phyloP scores from a whole-genome alignment of 2,797 vertebrate species.

The Sebastolobus alascanus region DNA sequence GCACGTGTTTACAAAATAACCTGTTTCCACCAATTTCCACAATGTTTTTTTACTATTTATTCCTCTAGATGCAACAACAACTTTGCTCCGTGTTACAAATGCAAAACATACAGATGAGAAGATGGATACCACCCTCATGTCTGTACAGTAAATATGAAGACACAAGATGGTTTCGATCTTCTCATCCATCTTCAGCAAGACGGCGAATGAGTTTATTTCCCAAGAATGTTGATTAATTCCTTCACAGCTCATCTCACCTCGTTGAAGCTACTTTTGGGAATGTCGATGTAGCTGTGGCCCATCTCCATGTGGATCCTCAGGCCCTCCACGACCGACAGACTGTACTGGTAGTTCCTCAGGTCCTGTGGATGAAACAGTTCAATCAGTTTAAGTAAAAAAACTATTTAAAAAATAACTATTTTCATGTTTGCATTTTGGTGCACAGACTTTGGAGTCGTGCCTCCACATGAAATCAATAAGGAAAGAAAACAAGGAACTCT shows the following conservation, averaged over 20 bases:
- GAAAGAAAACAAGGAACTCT: not conserved
- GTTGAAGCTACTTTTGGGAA: constrained; percentile 90
- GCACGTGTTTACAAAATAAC: no score
- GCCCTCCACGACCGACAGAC: constrained; percentile 90
- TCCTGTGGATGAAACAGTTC: constrained; percentile 82
- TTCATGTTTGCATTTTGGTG: not conserved
- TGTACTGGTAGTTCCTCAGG: constrained; percentile 96
- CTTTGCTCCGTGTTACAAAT: no score
- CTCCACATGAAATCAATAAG: not conserved
- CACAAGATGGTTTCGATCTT: no score
- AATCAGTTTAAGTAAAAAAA: not conserved
- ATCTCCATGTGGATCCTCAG: constrained; percentile 96
- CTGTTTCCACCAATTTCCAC: no score
- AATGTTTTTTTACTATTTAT: no score
- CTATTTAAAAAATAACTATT: not conserved
- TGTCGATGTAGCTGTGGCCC: constrained; percentile 95
- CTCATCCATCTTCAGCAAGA: no score
- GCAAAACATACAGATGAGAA: no score
- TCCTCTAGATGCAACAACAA: no score
- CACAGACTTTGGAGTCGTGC: not conserved
- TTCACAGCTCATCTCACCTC: constrained; percentile 84
- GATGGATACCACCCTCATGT: no score
- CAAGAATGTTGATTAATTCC: not conserved
- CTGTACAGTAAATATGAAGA: no score
- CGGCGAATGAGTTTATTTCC: not conserved